Evolutionary conservation across 2,797 vertebrate species (phyloP).

Genomic region (Macropus fuliginosus): DNA sequence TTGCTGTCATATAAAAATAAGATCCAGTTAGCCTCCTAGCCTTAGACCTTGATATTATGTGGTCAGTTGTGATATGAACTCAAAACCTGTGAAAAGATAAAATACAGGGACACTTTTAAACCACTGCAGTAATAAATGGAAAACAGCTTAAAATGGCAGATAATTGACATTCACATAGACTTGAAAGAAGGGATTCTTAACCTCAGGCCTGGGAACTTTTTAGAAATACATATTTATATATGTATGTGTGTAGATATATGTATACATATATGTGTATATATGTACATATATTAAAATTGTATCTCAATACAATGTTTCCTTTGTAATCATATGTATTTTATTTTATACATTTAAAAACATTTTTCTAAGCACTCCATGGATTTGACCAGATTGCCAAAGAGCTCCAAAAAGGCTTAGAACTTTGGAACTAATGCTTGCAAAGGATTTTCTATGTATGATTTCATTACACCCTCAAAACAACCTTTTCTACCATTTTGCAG

Average conservation of each 20-base stretch:
- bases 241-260: not conserved
- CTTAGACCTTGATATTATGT: constrained; percentile 7
- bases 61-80: constrained; percentile 15
- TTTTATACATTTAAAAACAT: not conserved
- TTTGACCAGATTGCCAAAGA: not conserved
- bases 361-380: not conserved
- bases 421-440: not conserved
- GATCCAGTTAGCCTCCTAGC: not conserved
- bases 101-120: constrained; percentile 29
- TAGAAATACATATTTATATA: not conserved
- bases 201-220: not conserved
- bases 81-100: constrained; percentile 17
- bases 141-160: not conserved
- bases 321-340: not conserved
- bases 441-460: not conserved
- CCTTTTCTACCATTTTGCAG: not conserved
- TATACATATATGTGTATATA: not conserved
- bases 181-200: not conserved
- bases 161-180: not conserved
- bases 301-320: not conserved
- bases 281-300: not conserved
- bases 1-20: constrained; percentile 36
- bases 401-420: not conserved
- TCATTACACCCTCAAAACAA: not conserved
- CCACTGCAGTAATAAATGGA: not conserved